These are phyloP conservation scores for Apis florea DNA, from an alignment of 1,140 invertebrate species.

Conservation along the genomic window DNA sequence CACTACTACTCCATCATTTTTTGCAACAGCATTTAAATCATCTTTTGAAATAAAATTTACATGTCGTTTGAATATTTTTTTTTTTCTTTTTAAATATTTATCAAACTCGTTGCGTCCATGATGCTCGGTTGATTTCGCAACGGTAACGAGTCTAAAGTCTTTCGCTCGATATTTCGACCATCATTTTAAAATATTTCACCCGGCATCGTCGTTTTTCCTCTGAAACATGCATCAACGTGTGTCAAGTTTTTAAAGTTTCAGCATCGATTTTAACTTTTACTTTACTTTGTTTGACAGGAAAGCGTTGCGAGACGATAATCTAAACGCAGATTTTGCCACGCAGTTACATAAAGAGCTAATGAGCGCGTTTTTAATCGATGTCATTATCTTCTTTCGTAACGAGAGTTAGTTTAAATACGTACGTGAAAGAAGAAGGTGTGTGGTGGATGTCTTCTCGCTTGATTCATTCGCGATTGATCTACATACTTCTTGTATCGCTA, in stretches of 20 bases:
- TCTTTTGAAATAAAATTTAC: too few species aligned
- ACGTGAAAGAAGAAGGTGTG: slow-evolving; percentile 9
- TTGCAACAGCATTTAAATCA: too few species aligned
- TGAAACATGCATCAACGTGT: not conserved
- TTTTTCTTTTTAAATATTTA: not conserved
- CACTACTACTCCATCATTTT: too few species aligned
- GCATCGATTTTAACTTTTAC: not conserved
- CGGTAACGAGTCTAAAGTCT: not conserved
- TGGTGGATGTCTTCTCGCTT: not conserved
- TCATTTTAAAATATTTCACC: not conserved
- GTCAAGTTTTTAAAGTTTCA: not conserved
- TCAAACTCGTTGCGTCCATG: not conserved
- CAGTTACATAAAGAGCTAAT: slow-evolving; percentile 28
- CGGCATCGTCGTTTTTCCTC: not conserved
- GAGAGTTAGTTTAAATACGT: slow-evolving; percentile 4
- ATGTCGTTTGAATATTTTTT: too few species aligned
- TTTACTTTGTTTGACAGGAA: not conserved
- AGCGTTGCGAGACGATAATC: slow-evolving; percentile 17
- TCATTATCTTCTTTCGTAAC: slow-evolving; percentile 26
- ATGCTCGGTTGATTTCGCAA: not conserved
- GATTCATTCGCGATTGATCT: not conserved
- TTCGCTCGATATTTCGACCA: not conserved
- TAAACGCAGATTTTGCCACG: not conserved
- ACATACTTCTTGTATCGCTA: not conserved
- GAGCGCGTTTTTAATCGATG: slow-evolving; percentile 14